phyloP scores from a whole-genome alignment of 2,113 vertebrate species.

The Syngnathus floridae region DNA sequence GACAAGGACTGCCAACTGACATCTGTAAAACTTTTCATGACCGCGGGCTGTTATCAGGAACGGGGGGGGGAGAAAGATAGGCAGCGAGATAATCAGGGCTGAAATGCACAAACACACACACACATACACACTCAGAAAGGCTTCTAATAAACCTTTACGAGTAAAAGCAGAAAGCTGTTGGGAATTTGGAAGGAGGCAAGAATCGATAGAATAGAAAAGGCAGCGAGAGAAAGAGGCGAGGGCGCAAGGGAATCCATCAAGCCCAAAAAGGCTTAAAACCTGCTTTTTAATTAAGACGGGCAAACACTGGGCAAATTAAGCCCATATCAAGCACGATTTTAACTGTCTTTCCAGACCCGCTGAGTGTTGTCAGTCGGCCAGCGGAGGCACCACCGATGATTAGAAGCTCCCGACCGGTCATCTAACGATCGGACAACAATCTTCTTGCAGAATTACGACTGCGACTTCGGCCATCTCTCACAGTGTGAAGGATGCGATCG shows the following conservation, averaged over 20 bases:
- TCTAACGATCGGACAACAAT: background rate
- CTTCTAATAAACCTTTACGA: conserved; percentile 55
- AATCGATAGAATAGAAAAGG: conserved; percentile 28
- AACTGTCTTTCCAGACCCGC: background rate
- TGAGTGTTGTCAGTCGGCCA: background rate
- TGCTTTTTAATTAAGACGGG: background rate
- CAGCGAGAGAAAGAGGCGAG: conserved; percentile 3
- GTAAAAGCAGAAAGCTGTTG: conserved; percentile 44
- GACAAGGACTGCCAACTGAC: conserved; percentile 63
- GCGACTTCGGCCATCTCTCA: background rate
- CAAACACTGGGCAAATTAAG: background rate
- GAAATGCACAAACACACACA: conserved; percentile 34
- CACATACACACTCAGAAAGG: conserved; percentile 14
- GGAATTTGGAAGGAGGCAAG: conserved; percentile 35
- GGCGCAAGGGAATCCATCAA: conserved; percentile 7
- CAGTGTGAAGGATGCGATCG: background rate
- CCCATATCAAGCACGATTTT: background rate
- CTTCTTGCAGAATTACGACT: background rate
- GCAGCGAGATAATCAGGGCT: conserved; percentile 33
- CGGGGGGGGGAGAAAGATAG: conserved; percentile 5
- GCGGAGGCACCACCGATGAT: background rate
- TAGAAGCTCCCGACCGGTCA: background rate
- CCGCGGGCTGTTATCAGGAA: conserved; percentile 55
- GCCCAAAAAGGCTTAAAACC: background rate
- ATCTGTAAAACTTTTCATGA: conserved; percentile 68